Percentiles rank a stretch among this genome's conserved stretches.
phyloP scores from a whole-genome alignment of 2,888 invertebrate genomes.

The Sinhomidia bicolor region DNA sequence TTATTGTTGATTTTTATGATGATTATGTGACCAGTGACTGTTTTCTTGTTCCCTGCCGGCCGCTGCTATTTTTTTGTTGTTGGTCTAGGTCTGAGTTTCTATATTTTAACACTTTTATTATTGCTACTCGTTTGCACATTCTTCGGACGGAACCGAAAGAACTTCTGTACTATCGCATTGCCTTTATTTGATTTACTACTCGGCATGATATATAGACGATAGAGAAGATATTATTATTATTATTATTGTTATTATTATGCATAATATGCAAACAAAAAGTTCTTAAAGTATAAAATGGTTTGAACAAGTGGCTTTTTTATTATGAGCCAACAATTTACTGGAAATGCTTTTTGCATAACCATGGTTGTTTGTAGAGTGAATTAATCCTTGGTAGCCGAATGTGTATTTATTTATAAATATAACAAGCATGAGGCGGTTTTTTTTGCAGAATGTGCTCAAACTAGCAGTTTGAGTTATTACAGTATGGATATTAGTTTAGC shows the following conservation, averaged over 20 bases:
- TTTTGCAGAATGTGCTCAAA: neutral
- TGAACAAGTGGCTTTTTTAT: neutral
- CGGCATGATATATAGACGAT: too few relatives aligned
- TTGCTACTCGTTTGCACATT: conserved; percentile 57
- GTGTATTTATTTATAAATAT: conserved; percentile 9
- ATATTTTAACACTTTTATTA: conserved; percentile 64
- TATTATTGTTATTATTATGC: neutral
- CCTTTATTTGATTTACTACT: too few relatives aligned
- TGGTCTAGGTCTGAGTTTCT: conserved; percentile 53
- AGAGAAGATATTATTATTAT: too few relatives aligned
- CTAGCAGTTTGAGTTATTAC: conserved; percentile 51
- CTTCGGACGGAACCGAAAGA: neutral
- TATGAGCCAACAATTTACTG: conserved; percentile 13
- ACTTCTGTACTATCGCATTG: conserved; percentile 16
- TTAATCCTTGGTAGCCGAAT: neutral
- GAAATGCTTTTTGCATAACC: neutral
- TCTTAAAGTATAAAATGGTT: neutral
- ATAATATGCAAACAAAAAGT: neutral
- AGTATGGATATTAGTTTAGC: conserved; percentile 51
- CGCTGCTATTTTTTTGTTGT: conserved; percentile 49
- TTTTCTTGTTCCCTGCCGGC: conserved; percentile 48
- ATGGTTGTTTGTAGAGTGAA: neutral
- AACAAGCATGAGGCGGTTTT: conserved; percentile 7
- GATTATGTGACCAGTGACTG: conserved; percentile 73
- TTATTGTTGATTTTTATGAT: conserved; percentile 73